Evolutionary conservation across 2,797 vertebrate species (phyloP).

Genomic region (Erpetoichthys calabaricus): DNA sequence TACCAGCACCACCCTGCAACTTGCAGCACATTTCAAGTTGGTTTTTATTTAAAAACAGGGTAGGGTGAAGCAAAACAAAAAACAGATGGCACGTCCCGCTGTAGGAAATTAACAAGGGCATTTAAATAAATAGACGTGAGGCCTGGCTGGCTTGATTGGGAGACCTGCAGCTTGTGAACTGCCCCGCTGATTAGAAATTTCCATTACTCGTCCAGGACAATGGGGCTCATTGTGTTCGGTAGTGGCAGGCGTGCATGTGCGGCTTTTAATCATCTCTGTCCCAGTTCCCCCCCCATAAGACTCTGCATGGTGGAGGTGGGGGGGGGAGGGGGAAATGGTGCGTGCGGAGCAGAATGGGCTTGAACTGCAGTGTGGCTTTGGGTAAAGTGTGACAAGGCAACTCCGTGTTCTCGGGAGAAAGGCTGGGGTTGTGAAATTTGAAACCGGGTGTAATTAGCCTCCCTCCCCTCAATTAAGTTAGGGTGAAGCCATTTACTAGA

Average conservation of each 20-base stretch:
- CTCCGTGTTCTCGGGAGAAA: slow-evolving; percentile 6
- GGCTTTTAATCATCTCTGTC: slow-evolving; percentile 13
- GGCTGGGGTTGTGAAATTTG: slow-evolving; percentile 8
- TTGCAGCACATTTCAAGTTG: no score
- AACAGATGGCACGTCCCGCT: no score
- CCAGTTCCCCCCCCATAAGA: slow-evolving; percentile 20
- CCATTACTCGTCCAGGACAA: slow-evolving; percentile 28
- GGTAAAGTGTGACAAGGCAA: background rate
- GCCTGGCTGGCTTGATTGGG: no score
- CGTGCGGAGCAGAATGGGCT: slow-evolving; percentile 19
- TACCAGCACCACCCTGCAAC: no score
- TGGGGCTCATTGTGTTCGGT: slow-evolving; percentile 34
- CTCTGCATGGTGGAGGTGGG: slow-evolving; percentile 38
- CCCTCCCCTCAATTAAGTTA: background rate
- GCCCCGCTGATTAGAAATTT: slow-evolving; percentile 12
- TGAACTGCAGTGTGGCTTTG: slow-evolving; percentile 24
- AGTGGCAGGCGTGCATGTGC: slow-evolving; percentile 28
- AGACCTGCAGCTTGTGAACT: background rate
- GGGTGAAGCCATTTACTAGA: background rate
- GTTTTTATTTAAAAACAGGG: no score
- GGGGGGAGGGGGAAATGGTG: slow-evolving; percentile 32
- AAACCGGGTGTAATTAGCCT: background rate
- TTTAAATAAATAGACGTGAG: no score
- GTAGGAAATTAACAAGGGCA: no score
- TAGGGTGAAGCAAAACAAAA: no score